Evolutionary conservation across 2,113 vertebrate genomes (phyloP).

Genomic region (Hemibagrus wyckioides): DNA sequence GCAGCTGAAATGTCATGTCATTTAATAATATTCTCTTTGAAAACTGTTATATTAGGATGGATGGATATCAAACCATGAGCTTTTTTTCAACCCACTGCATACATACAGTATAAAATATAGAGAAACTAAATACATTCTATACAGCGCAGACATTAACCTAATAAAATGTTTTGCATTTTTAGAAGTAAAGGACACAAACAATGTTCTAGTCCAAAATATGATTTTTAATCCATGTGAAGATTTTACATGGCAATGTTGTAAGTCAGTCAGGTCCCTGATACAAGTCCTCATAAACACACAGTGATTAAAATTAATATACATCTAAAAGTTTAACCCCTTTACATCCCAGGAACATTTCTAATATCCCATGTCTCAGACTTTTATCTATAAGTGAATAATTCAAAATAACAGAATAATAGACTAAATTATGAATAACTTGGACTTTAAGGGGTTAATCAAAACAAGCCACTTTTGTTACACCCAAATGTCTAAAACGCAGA

Average conservation of each 20-base stretch:
- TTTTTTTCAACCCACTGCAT: background rate
- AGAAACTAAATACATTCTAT: background rate
- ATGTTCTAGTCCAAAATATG: background rate
- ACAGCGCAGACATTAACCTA: background rate
- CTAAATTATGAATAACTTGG: background rate
- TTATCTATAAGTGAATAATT: background rate
- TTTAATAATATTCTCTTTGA: no score
- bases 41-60: background rate
- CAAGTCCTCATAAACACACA: background rate
- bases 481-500: background rate
- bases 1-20: no score
- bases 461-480: background rate
- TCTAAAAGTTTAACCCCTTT: no score
- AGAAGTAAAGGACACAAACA: background rate
- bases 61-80: background rate
- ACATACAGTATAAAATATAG: background rate
- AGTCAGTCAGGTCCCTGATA: background rate
- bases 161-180: background rate
- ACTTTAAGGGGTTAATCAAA: background rate
- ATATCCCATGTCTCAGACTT: background rate
- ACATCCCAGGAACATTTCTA: background rate
- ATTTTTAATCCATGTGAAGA: background rate
- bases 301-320: background rate
- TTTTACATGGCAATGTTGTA: background rate
- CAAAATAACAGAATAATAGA: background rate